A percentile compares a stretch with the other conserved stretches of the same genome.
These are phyloP conservation scores for Cherax destructor DNA, from an alignment of 1,140 invertebrate species.

Conservation along the genomic window DNA sequence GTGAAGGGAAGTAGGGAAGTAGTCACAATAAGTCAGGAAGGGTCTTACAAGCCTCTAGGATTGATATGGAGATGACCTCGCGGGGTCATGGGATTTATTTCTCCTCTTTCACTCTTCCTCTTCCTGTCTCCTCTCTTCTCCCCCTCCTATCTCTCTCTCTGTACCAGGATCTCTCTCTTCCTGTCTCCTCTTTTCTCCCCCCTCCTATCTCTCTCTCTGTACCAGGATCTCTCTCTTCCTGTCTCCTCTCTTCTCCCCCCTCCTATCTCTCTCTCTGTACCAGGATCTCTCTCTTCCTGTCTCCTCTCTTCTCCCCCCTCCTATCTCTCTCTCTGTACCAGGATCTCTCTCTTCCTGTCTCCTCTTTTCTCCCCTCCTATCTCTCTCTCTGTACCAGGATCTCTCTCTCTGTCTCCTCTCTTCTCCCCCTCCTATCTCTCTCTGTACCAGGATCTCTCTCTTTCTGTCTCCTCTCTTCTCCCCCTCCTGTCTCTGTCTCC, in stretches of 20 bases:
- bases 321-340: neutral
- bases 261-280: neutral
- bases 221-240: neutral
- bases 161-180: neutral
- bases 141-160: neutral
- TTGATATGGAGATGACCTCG: neutral
- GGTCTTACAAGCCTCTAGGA: neutral
- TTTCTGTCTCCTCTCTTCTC: neutral
- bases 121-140: neutral
- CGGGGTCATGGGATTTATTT: neutral
- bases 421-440: neutral
- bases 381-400: neutral
- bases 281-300: slow-evolving; percentile 3
- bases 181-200: neutral
- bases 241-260: neutral
- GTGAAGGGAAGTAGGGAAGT: neutral
- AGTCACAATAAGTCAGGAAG: no score
- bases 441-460: neutral
- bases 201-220: neutral
- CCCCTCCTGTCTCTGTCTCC: neutral
- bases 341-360: neutral
- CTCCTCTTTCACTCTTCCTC: neutral
- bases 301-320: neutral
- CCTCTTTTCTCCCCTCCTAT: neutral
- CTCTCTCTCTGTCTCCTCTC: neutral